phyloP scores from a whole-genome alignment of 2,797 vertebrate species.

The Acrocephalus scirpaceus region DNA sequence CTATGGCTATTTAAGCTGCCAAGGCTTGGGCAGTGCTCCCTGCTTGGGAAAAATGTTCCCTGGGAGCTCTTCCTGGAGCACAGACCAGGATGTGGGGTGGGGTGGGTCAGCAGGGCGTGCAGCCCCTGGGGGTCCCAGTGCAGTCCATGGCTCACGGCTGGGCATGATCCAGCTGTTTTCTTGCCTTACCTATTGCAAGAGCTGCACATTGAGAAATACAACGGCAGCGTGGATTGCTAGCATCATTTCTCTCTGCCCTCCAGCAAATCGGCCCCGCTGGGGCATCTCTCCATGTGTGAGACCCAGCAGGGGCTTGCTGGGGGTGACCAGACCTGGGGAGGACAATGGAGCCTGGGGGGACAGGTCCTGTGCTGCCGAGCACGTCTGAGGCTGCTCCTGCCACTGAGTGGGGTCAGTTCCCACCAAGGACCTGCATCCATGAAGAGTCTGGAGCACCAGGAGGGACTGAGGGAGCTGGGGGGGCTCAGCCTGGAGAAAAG shows the following conservation, averaged over 20 bases:
- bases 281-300: rapidly evolving
- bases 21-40: not conserved
- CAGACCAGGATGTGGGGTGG: rapidly evolving
- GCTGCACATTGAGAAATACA: not conserved
- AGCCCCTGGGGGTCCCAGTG: rapidly evolving
- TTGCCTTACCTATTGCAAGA: not conserved
- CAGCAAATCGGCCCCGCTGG: rapidly evolving
- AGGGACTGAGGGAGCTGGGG: not conserved
- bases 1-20: not conserved
- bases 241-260: not conserved
- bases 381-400: not conserved
- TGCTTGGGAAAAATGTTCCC: rapidly evolving
- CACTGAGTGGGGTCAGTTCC: rapidly evolving
- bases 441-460: not conserved
- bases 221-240: rapidly evolving
- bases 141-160: not conserved
- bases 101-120: not conserved
- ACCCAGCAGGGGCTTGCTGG: not conserved
- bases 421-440: not conserved
- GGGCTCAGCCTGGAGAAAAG: not conserved
- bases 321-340: not conserved
- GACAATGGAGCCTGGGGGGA: not conserved
- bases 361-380: not conserved
- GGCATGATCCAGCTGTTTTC: not conserved
- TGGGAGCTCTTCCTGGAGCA: not conserved